phyloP scores from a whole-genome alignment of 1,140 invertebrate genomes.

The Vanessa atalanta region DNA sequence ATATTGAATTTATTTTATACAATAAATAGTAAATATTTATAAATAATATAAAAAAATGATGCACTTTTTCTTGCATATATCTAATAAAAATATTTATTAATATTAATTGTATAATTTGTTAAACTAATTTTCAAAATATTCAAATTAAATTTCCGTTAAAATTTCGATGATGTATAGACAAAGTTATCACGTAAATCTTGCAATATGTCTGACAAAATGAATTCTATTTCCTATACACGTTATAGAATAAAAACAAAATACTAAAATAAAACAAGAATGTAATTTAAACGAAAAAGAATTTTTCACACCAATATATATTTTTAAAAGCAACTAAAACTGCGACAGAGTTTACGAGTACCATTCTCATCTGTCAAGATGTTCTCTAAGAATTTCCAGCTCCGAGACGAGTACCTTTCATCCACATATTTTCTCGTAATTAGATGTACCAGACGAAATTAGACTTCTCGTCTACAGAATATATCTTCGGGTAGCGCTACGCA shows the following conservation, averaged over 20 bases:
- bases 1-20: too few species aligned
- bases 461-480: not conserved
- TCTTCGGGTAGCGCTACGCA: not conserved
- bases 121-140: too few species aligned
- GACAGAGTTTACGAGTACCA: conserved; percentile 24
- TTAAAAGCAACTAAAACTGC: conserved; percentile 28
- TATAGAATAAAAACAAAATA: not conserved
- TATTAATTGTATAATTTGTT: too few species aligned
- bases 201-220: too few species aligned
- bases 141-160: too few species aligned
- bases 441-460: conserved; percentile 18
- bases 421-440: conserved; percentile 28
- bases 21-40: too few species aligned
- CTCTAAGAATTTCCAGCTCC: conserved; percentile 23
- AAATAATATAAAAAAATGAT: too few species aligned
- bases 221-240: too few species aligned
- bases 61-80: too few species aligned
- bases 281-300: not conserved
- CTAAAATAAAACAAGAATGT: not conserved
- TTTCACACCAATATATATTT: conserved; percentile 21
- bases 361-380: conserved; percentile 28
- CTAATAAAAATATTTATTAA: too few species aligned
- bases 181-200: too few species aligned
- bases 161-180: too few species aligned
- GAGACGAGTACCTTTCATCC: conserved; percentile 10